Evolutionary conservation across 2,888 invertebrate genomes (phyloP), one percentile per base, ranked within the genome.

Genomic region (Ochropleura plecta): DNA sequence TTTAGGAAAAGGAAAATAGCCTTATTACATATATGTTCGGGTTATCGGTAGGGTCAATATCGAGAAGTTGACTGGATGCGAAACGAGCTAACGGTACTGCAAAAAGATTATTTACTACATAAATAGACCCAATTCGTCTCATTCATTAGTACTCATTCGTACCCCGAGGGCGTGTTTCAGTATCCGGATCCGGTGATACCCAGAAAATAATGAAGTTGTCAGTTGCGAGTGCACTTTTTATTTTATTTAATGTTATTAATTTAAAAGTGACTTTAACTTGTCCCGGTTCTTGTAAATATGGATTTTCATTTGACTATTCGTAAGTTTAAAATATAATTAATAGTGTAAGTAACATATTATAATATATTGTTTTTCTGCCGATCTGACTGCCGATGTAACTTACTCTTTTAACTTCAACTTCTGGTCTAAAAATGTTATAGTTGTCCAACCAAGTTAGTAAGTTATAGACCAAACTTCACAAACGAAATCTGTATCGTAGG

Each of bases 61-160:
- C 86, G 88, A 85, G 86, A 87, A 85, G 79, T 90, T 89, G 88
- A 76, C 85, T 80, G 88, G 84, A 84, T 86, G 88, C 83, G 85
- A 82, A 86, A 83, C 74, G 79, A 75, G 65, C 66, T 70, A 77
- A 68, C 67, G 55, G 20, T 74, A 79, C 70, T 78, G 68, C 70
- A 62, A 79, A 82, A 71, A 60, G 62, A 76, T 70, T 74, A 79
- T 76, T 71, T 66, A 73, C 73, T 64, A 57, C 64, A 76, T 82
- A 64, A 59, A 67, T 57, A 83, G 75, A 62, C 70, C 76, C 70
- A 64, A 77, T 76, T 79, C 63, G 69, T 76, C 40, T 44, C 63
- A 72, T 40, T 59, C 42, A n/a, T n/a, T n/a, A n/a, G 57, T 76
- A 70, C 62, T 81, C 75, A 85, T 79, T 87, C 70, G 65, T 71